Evolutionary conservation across 2,113 vertebrate species (phyloP).

Genomic region (Columbina picui): DNA sequence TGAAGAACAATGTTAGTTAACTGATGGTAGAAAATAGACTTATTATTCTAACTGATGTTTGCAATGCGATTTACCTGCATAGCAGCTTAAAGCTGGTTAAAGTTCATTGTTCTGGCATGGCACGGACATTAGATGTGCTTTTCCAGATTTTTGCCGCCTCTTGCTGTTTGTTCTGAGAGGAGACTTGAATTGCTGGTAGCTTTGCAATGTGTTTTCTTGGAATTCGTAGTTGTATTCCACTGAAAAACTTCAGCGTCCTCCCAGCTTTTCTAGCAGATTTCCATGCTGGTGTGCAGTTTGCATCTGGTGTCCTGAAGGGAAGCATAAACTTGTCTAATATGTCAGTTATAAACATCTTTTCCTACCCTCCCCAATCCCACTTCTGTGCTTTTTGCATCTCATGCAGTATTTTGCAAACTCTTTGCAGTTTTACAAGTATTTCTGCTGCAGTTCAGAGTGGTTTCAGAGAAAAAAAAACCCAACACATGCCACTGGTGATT

Average conservation of each 20-base stretch:
- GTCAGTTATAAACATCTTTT: background rate
- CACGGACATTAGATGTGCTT: constrained; percentile 27
- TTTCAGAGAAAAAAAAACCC: background rate
- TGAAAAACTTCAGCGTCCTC: constrained; percentile 3
- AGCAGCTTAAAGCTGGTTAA: constrained; percentile 16
- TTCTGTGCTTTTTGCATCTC: background rate
- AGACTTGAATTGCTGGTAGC: background rate
- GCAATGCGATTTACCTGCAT: constrained; percentile 68
- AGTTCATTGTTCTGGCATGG: constrained; percentile 45
- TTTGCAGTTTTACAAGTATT: background rate
- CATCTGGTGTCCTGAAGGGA: constrained; percentile 44
- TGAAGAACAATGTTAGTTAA: background rate
- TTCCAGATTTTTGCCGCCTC: constrained; percentile 32
- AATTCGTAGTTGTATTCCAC: constrained; percentile 41
- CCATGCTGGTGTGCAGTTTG: background rate
- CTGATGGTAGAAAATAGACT: constrained; percentile 13
- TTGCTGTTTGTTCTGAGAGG: constrained; percentile 11
- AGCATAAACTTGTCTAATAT: constrained; percentile 17
- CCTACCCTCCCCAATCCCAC: background rate
- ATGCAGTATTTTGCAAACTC: background rate
- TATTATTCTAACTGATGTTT: constrained; percentile 2
- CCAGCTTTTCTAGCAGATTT: constrained; percentile 19
- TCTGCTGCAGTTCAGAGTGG: background rate
- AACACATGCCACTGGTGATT: background rate
- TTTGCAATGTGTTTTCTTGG: constrained; percentile 1